Conservation (phyloP, 2,797 vertebrate genomes). For the Argya squamiceps region DNA sequence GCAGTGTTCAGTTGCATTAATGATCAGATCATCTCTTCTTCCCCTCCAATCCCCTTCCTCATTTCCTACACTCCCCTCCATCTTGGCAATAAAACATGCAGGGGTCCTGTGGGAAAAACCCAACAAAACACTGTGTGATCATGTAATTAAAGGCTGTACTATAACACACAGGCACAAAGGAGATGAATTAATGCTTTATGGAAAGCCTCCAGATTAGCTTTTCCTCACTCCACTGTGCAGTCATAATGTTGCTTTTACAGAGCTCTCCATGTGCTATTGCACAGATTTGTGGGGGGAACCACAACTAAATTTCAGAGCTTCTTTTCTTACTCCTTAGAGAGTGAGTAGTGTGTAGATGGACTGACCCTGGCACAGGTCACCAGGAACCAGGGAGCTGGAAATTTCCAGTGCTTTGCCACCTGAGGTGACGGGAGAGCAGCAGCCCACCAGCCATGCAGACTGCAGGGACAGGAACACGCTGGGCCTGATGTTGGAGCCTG, state of each 20-base stretch:
- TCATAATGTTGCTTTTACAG: neutral
- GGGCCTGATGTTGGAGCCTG: neutral
- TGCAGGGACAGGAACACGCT: accelerated
- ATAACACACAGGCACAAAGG: neutral
- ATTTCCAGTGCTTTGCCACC: neutral
- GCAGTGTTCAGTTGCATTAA: neutral
- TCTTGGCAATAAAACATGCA: slow-evolving; percentile 13
- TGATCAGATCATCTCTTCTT: slow-evolving; percentile 26
- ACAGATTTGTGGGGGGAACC: neutral
- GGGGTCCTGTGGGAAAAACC: slow-evolving; percentile 3
- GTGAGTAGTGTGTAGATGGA: neutral
- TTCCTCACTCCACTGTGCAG: slow-evolving; percentile 1
- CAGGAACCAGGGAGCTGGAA: neutral
- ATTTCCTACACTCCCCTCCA: slow-evolving; percentile 14
- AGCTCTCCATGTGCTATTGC: neutral
- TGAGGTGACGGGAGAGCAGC: neutral
- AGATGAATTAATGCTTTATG: neutral
- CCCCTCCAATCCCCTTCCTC: slow-evolving; percentile 28
- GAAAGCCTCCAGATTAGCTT: neutral
- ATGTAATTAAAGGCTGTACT: slow-evolving; percentile 23
- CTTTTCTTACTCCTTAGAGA: neutral
- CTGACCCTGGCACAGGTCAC: neutral
- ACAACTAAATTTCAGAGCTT: neutral
- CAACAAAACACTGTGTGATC: neutral
- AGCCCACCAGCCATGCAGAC: neutral